These are phyloP conservation scores for Chamaetylas fuelleborni DNA, from an alignment of 2,113 vertebrate species.

Conservation along the genomic window DNA sequence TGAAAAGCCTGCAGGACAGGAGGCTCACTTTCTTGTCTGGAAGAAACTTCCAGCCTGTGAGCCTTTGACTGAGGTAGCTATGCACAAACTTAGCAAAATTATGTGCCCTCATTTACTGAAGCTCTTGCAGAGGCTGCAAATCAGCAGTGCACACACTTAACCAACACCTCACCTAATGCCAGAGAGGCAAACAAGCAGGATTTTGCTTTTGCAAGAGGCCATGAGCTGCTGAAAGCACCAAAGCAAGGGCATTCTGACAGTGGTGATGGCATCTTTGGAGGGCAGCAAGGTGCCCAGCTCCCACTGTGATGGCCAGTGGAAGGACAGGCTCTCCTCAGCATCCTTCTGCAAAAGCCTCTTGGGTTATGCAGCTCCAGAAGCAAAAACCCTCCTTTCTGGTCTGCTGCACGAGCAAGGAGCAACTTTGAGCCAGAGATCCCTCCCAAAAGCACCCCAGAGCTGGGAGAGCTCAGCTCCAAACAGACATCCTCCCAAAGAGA, in stretches of 20 bases:
- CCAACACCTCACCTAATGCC: background rate
- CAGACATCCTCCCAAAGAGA: background rate
- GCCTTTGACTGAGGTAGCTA: background rate
- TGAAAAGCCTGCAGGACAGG: background rate
- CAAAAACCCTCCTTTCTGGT: background rate
- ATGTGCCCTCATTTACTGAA: background rate
- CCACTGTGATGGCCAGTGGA: accelerated
- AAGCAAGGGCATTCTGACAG: background rate
- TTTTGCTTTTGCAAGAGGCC: background rate
- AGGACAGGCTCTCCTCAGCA: background rate
- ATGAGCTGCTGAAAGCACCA: accelerated
- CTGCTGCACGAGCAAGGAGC: background rate
- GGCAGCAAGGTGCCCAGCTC: background rate
- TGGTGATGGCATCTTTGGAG: background rate
- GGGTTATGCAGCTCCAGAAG: background rate
- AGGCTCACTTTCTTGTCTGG: background rate
- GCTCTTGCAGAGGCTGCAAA: background rate
- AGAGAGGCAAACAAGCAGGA: background rate
- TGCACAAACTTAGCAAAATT: background rate
- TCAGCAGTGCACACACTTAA: background rate
- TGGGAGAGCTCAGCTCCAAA: background rate
- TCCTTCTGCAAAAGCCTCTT: background rate
- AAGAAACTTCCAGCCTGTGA: background rate
- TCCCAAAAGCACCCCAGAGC: accelerated
- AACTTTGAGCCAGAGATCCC: background rate